phyloP scores from a whole-genome alignment of 2,797 vertebrate species.

The Tokudaia muenninki region DNA sequence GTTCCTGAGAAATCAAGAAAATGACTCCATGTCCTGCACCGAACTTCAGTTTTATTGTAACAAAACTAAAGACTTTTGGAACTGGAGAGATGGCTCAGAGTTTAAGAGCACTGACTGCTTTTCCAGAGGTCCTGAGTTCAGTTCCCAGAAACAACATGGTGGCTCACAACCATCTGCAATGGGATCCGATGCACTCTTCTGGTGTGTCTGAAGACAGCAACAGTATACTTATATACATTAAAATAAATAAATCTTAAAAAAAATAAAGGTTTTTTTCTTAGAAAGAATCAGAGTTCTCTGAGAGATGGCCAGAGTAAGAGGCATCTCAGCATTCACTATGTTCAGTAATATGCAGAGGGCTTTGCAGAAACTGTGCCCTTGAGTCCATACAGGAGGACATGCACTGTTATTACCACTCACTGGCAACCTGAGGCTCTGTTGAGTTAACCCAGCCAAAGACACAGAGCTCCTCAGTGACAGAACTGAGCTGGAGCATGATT shows the following conservation, averaged over 20 bases:
- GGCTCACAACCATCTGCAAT: too few relatives aligned
- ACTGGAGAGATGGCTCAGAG: too few relatives aligned
- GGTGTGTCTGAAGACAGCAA: too few relatives aligned
- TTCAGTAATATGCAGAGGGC: not conserved
- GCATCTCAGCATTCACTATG: too few relatives aligned
- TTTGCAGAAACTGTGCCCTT: not conserved
- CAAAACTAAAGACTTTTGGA: too few relatives aligned
- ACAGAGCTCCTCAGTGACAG: not conserved
- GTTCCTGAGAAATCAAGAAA: not conserved
- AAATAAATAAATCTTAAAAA: too few relatives aligned
- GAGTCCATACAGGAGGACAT: not conserved
- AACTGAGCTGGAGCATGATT: rapidly evolving
- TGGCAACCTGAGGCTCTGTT: not conserved
- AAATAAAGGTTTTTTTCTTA: too few relatives aligned
- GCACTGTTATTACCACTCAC: not conserved
- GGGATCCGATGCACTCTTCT: too few relatives aligned
- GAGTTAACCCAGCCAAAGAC: not conserved
- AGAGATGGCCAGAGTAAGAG: not conserved
- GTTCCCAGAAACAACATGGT: too few relatives aligned
- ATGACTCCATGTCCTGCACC: not conserved
- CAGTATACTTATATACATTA: too few relatives aligned
- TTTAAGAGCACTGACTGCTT: too few relatives aligned
- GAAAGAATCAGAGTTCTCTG: not conserved
- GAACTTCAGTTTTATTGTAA: not conserved
- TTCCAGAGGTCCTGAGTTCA: too few relatives aligned